Conservation (phyloP, 2,113 vertebrate genomes). For the Orycteropus afer region DNA sequence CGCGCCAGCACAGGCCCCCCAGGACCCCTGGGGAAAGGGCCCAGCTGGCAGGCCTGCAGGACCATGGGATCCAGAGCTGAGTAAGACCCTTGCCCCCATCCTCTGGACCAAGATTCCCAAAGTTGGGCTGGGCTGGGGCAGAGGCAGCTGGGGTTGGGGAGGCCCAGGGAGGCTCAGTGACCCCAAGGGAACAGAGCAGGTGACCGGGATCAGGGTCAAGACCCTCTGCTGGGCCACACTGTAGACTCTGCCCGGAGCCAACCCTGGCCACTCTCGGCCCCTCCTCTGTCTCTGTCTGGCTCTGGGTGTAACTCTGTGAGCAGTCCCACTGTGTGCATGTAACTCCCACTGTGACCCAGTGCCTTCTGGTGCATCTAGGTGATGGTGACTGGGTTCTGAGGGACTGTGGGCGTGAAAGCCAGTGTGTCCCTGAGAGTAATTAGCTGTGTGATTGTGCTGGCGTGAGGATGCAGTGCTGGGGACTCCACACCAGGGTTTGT, state of each 20-base stretch:
- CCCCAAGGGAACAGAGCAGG: neutral
- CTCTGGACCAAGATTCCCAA: neutral
- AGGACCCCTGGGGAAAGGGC: slow-evolving; percentile 60
- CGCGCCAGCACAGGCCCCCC: slow-evolving; percentile 44
- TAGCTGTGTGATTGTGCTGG: neutral
- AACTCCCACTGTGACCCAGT: neutral
- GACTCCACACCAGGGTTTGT: neutral
- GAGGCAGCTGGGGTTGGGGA: neutral
- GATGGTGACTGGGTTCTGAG: neutral
- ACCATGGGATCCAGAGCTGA: slow-evolving; percentile 82
- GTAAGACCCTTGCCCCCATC: slow-evolving; percentile 70
- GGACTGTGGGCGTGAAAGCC: neutral
- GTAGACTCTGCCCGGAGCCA: neutral
- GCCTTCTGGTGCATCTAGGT: neutral
- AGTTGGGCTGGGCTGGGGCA: neutral
- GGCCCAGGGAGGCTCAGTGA: neutral
- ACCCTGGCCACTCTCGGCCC: neutral
- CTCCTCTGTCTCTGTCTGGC: neutral
- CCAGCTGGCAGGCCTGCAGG: slow-evolving; percentile 15
- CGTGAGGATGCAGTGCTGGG: neutral
- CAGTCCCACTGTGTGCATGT: neutral
- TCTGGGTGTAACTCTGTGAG: neutral
- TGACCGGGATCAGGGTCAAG: neutral
- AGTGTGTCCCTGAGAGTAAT: neutral
- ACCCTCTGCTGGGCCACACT: neutral